Percentiles rank a stretch among this genome's conserved stretches.
Evolutionary conservation across 2,113 vertebrate genomes (phyloP).

Genomic region (Tauraco erythrolophus): DNA sequence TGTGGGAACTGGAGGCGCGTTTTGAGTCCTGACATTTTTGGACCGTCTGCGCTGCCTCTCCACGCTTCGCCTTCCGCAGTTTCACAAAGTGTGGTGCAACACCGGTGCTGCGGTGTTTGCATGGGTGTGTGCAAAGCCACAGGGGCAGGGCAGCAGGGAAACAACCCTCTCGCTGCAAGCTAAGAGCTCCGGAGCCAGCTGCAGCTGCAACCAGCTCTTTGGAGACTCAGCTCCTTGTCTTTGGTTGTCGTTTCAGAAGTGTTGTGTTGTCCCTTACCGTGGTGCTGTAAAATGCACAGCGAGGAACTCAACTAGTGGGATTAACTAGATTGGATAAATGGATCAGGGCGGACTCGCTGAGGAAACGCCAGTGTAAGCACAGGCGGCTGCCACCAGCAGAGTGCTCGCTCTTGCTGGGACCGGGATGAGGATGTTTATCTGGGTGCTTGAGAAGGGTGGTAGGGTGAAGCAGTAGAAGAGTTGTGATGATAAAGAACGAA

Average conservation of each 20-base stretch:
- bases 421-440: not conserved
- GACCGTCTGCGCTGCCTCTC: not conserved
- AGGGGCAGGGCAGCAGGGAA: not conserved
- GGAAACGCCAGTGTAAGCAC: not conserved
- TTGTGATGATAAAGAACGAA: not conserved
- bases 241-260: rapidly evolving
- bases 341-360: not conserved
- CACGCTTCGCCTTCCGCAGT: rapidly evolving
- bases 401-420: not conserved
- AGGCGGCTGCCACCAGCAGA: not conserved
- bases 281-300: not conserved
- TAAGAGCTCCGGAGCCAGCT: not conserved
- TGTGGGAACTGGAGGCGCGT: rapidly evolving
- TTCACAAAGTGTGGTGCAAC: not conserved
- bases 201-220: not conserved
- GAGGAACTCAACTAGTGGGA: not conserved
- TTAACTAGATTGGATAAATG: not conserved
- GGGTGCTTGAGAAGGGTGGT: not conserved
- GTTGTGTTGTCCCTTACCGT: not conserved
- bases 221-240: rapidly evolving
- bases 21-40: rapidly evolving
- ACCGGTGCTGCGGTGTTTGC: rapidly evolving
- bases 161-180: not conserved
- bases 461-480: not conserved
- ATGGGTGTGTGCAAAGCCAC: not conserved